phyloP scores from a whole-genome alignment of 1,140 invertebrate species.

The Nebria ingens region DNA sequence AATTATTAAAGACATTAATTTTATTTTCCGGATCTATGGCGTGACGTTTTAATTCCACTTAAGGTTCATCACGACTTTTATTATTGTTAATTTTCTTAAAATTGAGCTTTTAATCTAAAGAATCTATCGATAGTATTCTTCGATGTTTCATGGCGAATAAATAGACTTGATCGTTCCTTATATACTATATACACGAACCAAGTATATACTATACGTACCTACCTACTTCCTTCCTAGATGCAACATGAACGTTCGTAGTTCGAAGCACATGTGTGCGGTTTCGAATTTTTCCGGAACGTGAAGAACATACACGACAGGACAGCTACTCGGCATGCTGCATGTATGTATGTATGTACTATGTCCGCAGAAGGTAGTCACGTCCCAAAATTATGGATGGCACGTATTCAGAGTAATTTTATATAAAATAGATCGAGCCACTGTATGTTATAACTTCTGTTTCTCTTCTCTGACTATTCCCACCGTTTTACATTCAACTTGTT shows the following conservation, averaged over 20 bases:
- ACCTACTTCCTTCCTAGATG: not conserved
- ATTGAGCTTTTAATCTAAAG: not conserved
- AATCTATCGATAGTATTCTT: not conserved
- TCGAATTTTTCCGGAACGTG: not conserved
- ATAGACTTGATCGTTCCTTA: no score
- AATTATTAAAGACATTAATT: no score
- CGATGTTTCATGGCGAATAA: not conserved
- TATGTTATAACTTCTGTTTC: no score
- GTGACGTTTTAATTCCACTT: no score
- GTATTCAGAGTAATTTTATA: not conserved
- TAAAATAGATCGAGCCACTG: no score
- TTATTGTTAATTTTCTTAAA: no score
- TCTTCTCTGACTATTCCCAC: no score
- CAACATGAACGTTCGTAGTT: not conserved
- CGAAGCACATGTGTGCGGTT: not conserved
- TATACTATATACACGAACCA: no score
- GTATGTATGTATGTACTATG: not conserved
- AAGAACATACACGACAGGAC: not conserved
- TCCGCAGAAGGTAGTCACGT: not conserved
- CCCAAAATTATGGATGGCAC: not conserved
- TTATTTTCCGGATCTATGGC: no score
- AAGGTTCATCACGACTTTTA: no score
- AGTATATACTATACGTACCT: no score
- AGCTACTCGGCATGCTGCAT: not conserved
- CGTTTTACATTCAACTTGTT: no score